Percentiles rank a stretch among this genome's conserved stretches.
Conservation (phyloP, 2,888 invertebrate species). For the Portevinia maculata region DNA sequence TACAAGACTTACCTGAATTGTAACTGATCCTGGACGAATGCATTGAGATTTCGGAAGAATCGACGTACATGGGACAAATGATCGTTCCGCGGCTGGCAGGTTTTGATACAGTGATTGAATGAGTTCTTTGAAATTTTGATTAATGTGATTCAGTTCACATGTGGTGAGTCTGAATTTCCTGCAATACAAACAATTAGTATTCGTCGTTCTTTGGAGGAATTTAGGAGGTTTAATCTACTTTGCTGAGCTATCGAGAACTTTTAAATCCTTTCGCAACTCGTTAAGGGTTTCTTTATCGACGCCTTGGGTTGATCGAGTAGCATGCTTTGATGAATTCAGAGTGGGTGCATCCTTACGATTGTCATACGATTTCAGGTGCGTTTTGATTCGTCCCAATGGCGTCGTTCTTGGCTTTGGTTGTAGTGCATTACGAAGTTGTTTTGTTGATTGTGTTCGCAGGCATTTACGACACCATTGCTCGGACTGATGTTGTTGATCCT, state of each 20-base stretch:
- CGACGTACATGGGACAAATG: constrained; percentile 72
- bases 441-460: constrained; percentile 80
- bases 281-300: constrained; percentile 78
- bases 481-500: constrained; percentile 83
- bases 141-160: constrained; percentile 87
- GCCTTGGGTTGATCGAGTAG: constrained; percentile 74
- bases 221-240: constrained; percentile 80
- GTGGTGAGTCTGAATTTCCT: constrained; percentile 86
- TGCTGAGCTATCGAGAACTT: constrained; percentile 82
- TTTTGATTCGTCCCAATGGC: constrained; percentile 85
- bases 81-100: constrained; percentile 79
- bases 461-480: constrained; percentile 85
- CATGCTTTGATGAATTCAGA: constrained; percentile 47
- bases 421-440: constrained; percentile 75
- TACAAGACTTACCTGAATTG: constrained; percentile 64
- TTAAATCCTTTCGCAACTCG: constrained; percentile 79
- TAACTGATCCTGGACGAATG: constrained; percentile 77
- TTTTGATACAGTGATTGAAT: constrained; percentile 85
- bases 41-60: constrained; percentile 78
- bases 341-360: constrained; percentile 85
- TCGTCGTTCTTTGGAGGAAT: neutral
- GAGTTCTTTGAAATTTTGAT: constrained; percentile 85
- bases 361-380: constrained; percentile 87
- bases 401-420: constrained; percentile 79
- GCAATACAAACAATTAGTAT: constrained; percentile 72